Evolutionary conservation across 2,888 invertebrate species (phyloP), one percentile per base, ranked within the genome.

Genomic region (Philereme transversata): DNA sequence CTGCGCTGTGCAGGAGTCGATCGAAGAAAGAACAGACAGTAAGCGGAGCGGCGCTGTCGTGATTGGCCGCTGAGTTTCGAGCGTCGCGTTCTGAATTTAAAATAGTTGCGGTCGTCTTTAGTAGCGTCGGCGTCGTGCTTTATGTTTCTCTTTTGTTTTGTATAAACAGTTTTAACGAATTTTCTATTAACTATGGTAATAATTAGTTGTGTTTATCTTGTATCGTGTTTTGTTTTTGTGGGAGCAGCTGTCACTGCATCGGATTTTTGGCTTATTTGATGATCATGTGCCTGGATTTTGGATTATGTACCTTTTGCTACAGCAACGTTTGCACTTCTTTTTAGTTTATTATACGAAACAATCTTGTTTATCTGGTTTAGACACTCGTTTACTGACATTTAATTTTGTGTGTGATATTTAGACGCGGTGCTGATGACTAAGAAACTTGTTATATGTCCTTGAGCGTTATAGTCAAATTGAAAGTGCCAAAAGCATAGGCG

Each of bases 1-100:
- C 77, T 81, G 76, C 77, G 74, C 74, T 86, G 90, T 87, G 90
- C 88, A 84, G 84, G 90, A 90, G 90, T 87, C 74, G 86, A 79
- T 83, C 77, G 77, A 22, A 22, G 74, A 81, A 6, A 40, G 79
- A 82, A 81, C 82, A 86, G 87, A 87, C 82, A 92, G 92, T 92
- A 82, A 87, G 89, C 90, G 88, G 79, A 82, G 84, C 85, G 87
- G 78, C 86, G 85, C 82, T 79, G 82, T 78, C 83, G 88, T 83
- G 89, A 87, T 85, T 84, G 86, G 90, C 84, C 82, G 90, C 70
- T 65, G 75, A 65, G 68, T 60, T 77, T 78, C 33, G 38, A 45
- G 75, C 74, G 70, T 78, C 80, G 81, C 81, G 81, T 81, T 78
- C 72, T 72, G 78, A 84, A 85, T 87, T 82, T 75, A 82, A 83